A percentile compares a stretch with the other conserved stretches of the same genome.
Conservation (phyloP, 2,797 vertebrate genomes). For the Vultur gryphus region DNA sequence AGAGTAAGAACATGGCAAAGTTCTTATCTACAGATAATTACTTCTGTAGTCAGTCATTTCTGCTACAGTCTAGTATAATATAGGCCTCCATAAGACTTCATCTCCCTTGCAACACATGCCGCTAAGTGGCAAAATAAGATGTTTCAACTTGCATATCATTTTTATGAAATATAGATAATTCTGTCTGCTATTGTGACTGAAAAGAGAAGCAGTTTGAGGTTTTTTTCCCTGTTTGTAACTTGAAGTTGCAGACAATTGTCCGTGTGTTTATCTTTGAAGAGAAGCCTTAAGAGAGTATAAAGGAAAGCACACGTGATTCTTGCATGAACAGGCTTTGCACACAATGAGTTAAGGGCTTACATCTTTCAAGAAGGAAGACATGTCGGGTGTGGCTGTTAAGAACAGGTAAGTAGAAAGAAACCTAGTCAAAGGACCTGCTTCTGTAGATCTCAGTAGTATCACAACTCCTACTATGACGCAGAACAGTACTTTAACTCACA, state of each 20-base stretch:
- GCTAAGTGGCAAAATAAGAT: background rate
- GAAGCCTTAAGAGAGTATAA: background rate
- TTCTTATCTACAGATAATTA: background rate
- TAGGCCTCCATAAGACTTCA: background rate
- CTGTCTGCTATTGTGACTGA: background rate
- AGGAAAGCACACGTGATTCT: background rate
- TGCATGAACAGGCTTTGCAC: background rate
- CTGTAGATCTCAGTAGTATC: background rate
- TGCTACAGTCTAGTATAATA: background rate
- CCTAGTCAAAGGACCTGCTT: background rate
- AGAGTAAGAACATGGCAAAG: background rate
- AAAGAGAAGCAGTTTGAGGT: background rate
- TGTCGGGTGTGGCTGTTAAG: background rate
- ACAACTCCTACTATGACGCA: background rate
- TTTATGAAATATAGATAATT: background rate
- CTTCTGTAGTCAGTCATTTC: background rate
- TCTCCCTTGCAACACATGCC: background rate
- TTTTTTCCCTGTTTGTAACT: background rate
- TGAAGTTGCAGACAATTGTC: background rate
- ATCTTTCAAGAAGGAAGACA: background rate
- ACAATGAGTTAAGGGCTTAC: background rate
- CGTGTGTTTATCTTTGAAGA: background rate
- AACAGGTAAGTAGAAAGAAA: background rate
- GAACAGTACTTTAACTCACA: conserved; percentile 69
- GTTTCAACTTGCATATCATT: background rate